Base-by-base conservation (phyloP, 2,113 vertebrate species). In the Merops nubicus region DNA sequence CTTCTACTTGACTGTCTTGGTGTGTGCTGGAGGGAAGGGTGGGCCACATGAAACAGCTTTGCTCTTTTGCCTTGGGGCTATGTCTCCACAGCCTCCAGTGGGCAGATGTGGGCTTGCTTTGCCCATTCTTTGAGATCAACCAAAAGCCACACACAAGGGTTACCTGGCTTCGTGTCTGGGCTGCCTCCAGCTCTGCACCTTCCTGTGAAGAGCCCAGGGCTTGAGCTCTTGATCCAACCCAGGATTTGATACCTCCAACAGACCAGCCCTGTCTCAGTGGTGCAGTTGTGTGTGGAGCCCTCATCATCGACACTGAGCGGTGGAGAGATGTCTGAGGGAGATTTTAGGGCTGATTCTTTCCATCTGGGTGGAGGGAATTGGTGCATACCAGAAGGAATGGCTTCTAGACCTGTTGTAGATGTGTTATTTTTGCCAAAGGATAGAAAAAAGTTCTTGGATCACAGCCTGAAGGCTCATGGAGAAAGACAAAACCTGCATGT, bases 71-170 rank as follows among this genome's bases (percentile, higher is more conserved):
- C 93, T 73, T 5, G 1, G 14, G 63, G 85, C 0, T 15, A 17
- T 31, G 83, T 63, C 83, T 92, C 22, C 81, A 25, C 0, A 0
- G 51, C 31, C 88, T 80, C 20, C 82, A 45, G 63, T 0, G 0
- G 67, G 68, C 82, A 92, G 75, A 83, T 88, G 40, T 47, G 42
- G 85, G 54, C 75, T 94, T 91, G 82, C 79, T 92, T 57, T 70
- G 69, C n/a, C 60, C 19, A 0, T 74, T 51, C 42, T 51, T 76
- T 45, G 36, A 51, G 60, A 56, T 33, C 40, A 73, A 20, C 57
- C 40, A 53, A 91, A 90, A 88, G 36, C 85, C 62, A 62, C 53
- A 36, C 53, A 20, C 51, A 47, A 40, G 16, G 2, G 33, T 59
- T 70, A 29, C 78, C 19, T 45, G 43, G 43, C 67, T 74, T 48